A percentile compares a stretch with the other conserved stretches of the same genome.
Conservation (phyloP, 2,113 vertebrate species). For the Osmerus mordax region DNA sequence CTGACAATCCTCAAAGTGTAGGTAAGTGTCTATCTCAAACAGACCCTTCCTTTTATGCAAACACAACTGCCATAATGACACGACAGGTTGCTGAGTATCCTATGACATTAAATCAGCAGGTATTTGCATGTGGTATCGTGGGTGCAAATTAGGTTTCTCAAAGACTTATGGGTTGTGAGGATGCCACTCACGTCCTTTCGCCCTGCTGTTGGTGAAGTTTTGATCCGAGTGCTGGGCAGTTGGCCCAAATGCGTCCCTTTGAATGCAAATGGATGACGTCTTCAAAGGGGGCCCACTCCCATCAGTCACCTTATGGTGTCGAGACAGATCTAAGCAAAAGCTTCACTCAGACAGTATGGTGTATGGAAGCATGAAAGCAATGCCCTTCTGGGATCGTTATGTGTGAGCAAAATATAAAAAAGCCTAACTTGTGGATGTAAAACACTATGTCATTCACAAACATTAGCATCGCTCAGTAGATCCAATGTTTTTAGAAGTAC, state of each 20-base stretch:
- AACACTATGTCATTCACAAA: neutral
- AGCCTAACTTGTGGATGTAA: neutral
- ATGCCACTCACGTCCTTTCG: conserved; percentile 41
- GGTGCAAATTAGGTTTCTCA: conserved; percentile 52
- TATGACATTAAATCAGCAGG: conserved; percentile 45
- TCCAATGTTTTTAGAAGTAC: too few relatives aligned
- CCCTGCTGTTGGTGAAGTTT: conserved; percentile 42
- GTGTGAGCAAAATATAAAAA: conserved; percentile 4
- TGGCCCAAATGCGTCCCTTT: conserved; percentile 22
- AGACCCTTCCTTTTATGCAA: conserved; percentile 49
- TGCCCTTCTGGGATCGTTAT: conserved; percentile 7
- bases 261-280: conserved; percentile 57
- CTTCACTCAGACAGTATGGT: conserved; percentile 7
- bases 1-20: conserved; percentile 32
- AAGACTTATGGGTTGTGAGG: conserved; percentile 33
- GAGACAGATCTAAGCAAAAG: conserved; percentile 33
- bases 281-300: conserved; percentile 44
- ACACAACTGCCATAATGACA: conserved; percentile 42
- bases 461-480: too few relatives aligned
- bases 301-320: conserved; percentile 49
- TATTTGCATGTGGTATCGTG: conserved; percentile 53
- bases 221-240: conserved; percentile 40
- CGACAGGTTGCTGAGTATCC: conserved; percentile 45
- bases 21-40: conserved; percentile 35
- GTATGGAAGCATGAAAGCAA: conserved; percentile 25